phyloP scores from a whole-genome alignment of 2,888 invertebrate genomes.

The Itoplectis maculator region DNA sequence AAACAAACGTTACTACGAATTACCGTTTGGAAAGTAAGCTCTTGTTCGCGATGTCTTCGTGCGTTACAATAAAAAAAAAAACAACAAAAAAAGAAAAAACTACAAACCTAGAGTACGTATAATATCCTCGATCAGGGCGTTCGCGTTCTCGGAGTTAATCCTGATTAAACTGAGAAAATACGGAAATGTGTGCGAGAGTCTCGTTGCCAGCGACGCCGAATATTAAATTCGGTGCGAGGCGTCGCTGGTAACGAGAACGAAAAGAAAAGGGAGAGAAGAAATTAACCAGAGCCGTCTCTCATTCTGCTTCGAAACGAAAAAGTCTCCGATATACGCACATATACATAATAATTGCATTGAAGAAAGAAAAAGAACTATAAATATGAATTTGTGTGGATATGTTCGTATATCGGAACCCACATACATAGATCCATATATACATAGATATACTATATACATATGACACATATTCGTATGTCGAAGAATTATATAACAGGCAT shows the following conservation, averaged over 20 bases:
- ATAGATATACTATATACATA: conserved; percentile 57
- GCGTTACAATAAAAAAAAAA: conserved; percentile 66
- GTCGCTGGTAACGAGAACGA: conserved; percentile 35
- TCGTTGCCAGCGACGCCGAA: conserved; percentile 51
- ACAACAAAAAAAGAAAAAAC: conserved; percentile 43
- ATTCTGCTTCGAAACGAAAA: conserved; percentile 55
- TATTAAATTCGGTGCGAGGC: conserved; percentile 30
- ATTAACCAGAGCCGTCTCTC: conserved; percentile 55
- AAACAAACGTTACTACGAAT: conserved; percentile 59
- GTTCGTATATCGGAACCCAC: conserved; percentile 48
- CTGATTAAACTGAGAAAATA: conserved; percentile 19
- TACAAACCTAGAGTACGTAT: conserved; percentile 48
- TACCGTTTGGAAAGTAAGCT: conserved; percentile 71
- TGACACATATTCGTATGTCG: conserved; percentile 66
- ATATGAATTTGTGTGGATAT: conserved; percentile 39
- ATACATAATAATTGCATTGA: conserved; percentile 41
- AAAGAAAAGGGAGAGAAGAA: conserved; percentile 9
- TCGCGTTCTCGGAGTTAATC: conserved; percentile 49
- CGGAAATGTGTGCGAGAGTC: conserved; percentile 30
- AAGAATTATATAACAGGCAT: conserved; percentile 63
- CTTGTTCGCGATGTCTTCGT: conserved; percentile 78
- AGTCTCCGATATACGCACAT: conserved; percentile 37
- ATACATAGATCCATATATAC: conserved; percentile 62
- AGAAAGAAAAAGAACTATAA: conserved; percentile 37
- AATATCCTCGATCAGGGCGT: conserved; percentile 53